phyloP scores from a whole-genome alignment of 2,113 vertebrate species.

The Silurus asotus region DNA sequence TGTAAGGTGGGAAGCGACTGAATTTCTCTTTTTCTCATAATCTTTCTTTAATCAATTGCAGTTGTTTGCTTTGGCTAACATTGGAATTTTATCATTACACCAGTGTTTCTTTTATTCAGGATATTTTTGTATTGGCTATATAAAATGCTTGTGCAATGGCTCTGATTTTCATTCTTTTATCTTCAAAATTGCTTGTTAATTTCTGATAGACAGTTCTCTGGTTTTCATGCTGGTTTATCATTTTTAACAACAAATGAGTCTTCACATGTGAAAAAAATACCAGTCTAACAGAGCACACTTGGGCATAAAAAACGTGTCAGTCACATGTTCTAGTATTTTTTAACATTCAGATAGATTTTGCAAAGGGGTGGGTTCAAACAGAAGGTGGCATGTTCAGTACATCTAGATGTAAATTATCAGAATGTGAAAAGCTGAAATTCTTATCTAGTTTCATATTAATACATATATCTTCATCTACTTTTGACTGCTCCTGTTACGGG shows the following conservation, averaged over 20 bases:
- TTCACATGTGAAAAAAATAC: too few species aligned
- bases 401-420: not conserved
- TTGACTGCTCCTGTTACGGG: not conserved
- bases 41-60: too few species aligned
- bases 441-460: not conserved
- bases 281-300: too few species aligned
- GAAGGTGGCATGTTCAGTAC: not conserved
- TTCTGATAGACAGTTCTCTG: not conserved
- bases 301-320: too few species aligned
- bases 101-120: not conserved
- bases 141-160: not conserved
- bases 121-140: not conserved
- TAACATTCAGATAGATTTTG: not conserved
- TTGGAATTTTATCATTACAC: not conserved
- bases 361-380: not conserved
- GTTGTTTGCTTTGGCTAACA: too few species aligned
- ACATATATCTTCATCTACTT: not conserved
- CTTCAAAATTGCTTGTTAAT: not conserved
- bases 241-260: too few species aligned
- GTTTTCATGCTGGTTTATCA: not conserved
- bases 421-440: not conserved
- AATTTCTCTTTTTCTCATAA: too few species aligned
- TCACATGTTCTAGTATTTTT: not conserved
- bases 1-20: too few species aligned
- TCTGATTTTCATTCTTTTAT: not conserved